Percentiles rank a stretch among this genome's conserved stretches.
Conservation (phyloP, 2,888 invertebrate species). For the Timema cristinae region DNA sequence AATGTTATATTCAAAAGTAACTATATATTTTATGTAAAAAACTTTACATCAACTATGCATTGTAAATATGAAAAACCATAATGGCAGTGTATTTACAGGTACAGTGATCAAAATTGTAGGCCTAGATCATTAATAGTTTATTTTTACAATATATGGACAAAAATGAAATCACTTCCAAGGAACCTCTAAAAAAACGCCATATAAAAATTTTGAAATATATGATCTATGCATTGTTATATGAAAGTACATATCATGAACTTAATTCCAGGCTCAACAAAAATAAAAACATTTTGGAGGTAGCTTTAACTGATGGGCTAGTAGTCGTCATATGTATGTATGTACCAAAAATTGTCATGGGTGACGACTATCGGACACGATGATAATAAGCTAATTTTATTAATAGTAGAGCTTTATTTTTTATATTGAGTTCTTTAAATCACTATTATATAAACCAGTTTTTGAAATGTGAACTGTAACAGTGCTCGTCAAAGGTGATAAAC, state of each 20-base stretch:
- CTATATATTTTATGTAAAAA: too few relatives aligned
- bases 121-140: too few relatives aligned
- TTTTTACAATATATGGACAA: too few relatives aligned
- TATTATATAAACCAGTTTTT: not conserved
- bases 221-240: not conserved
- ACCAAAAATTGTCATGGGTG: not conserved
- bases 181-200: too few relatives aligned
- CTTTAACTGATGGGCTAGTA: too few relatives aligned
- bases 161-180: too few relatives aligned
- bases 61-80: too few relatives aligned
- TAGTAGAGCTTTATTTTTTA: not conserved
- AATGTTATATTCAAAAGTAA: too few relatives aligned
- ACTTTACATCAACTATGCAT: too few relatives aligned
- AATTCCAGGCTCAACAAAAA: too few relatives aligned
- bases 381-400: not conserved
- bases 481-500: not conserved
- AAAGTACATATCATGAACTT: not conserved
- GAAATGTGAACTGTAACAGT: not conserved
- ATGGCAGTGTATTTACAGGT: not conserved
- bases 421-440: not conserved
- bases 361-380: not conserved
- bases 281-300: too few relatives aligned
- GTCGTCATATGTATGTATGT: not conserved
- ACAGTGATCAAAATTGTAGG: too few relatives aligned
- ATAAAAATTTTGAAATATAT: not conserved